phyloP scores from a whole-genome alignment of 2,113 vertebrate genomes.

The Vidua macroura region DNA sequence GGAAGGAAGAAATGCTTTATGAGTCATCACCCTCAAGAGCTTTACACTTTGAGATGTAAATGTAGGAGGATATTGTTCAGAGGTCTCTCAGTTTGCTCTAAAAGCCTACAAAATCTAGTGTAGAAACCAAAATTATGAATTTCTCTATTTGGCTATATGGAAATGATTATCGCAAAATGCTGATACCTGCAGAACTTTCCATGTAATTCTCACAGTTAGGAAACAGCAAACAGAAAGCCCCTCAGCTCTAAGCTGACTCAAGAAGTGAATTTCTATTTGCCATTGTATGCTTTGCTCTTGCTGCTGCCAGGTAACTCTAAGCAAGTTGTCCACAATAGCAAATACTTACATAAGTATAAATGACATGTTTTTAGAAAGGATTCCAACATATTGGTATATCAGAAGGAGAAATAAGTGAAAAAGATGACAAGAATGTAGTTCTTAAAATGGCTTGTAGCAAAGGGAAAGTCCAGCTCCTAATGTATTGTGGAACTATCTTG shows the following conservation, averaged over 20 bases:
- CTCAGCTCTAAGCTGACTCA: slow-evolving; percentile 24
- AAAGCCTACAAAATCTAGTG: slow-evolving; percentile 40
- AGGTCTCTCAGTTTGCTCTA: slow-evolving; percentile 23
- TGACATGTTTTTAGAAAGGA: slow-evolving; percentile 26
- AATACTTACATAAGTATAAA: slow-evolving; percentile 53
- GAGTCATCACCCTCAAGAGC: slow-evolving; percentile 39
- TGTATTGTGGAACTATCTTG: not conserved
- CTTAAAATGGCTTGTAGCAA: not conserved
- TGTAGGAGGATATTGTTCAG: slow-evolving; percentile 48
- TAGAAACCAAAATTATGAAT: slow-evolving; percentile 37
- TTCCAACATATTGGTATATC: not conserved
- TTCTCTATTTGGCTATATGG: slow-evolving; percentile 59
- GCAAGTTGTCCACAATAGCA: slow-evolving; percentile 53
- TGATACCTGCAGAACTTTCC: slow-evolving; percentile 67
- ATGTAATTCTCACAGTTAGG: slow-evolving; percentile 57
- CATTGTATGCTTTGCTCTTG: slow-evolving; percentile 49
- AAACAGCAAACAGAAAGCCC: slow-evolving; percentile 55
- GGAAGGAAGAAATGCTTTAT: slow-evolving; percentile 54
- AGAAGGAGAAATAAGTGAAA: slow-evolving; percentile 5
- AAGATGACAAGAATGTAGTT: not conserved
- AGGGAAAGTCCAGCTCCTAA: not conserved
- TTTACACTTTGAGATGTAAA: slow-evolving; percentile 45
- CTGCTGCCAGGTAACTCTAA: slow-evolving; percentile 61
- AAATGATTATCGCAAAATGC: slow-evolving; percentile 64
- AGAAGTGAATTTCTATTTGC: slow-evolving; percentile 48